Evolutionary conservation across 2,797 vertebrate genomes (phyloP).

Genomic region (Eulemur coronatus): DNA sequence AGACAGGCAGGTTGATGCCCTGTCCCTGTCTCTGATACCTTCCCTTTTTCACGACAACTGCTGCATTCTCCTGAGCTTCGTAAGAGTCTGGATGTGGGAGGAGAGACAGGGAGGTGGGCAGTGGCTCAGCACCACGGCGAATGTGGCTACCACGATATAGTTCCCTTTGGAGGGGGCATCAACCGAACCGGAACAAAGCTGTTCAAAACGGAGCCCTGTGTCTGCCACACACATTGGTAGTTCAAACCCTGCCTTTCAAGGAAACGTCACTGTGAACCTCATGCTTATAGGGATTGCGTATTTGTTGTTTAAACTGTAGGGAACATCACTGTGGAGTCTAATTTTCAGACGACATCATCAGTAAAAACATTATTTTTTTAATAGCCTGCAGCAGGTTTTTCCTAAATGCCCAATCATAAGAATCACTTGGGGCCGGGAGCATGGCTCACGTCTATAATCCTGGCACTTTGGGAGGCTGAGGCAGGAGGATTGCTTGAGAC

Average conservation of each 20-base stretch:
- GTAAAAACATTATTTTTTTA: not conserved
- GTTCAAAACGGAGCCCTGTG: not conserved
- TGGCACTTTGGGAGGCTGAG: not conserved
- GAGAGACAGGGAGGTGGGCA: not conserved
- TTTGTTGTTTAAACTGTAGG: not conserved
- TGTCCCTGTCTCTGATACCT: not conserved
- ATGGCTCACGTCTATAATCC: not conserved
- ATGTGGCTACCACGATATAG: too few relatives aligned
- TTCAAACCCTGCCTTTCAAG: not conserved
- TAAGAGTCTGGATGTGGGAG: too few relatives aligned
- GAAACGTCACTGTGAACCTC: not conserved
- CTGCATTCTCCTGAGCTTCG: not conserved
- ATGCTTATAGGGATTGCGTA: not conserved
- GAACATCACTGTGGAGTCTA: not conserved
- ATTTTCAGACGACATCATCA: not conserved
- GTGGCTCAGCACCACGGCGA: too few relatives aligned
- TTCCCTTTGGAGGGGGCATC: not conserved
- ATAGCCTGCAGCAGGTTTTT: not conserved
- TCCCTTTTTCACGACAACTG: not conserved
- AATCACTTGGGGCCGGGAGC: not conserved
- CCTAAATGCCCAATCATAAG: not conserved
- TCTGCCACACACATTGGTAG: too few relatives aligned
- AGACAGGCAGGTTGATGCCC: too few relatives aligned
- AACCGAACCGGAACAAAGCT: not conserved
- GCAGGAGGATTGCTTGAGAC: not conserved